Conservation (phyloP, 2,797 vertebrate species). For the Cossypha heuglini region DNA sequence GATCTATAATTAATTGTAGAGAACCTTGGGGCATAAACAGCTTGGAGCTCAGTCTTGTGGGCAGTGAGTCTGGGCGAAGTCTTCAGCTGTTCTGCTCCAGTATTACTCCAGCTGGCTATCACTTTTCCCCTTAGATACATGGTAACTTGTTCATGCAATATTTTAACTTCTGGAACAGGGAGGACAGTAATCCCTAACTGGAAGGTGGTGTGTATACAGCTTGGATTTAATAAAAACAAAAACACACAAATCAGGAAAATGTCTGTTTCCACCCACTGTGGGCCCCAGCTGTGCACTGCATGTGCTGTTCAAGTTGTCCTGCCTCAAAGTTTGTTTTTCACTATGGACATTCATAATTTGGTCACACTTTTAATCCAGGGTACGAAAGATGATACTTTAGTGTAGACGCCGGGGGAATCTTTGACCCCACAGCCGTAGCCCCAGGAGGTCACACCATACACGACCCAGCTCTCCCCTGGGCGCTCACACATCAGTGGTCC, state of each 20-base stretch:
- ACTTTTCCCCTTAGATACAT: neutral
- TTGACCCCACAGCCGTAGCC: constrained; percentile 91
- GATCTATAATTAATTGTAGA: neutral
- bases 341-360: constrained; percentile 58
- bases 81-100: neutral
- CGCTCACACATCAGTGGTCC: constrained; percentile 92
- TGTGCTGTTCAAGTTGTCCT: neutral
- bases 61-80: neutral
- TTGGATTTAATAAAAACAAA: neutral
- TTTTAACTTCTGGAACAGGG: neutral
- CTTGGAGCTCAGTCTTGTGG: neutral
- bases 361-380: constrained; percentile 91
- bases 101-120: neutral
- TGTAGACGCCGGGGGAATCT: constrained; percentile 93
- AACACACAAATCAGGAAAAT: neutral
- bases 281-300: neutral
- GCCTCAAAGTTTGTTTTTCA: neutral
- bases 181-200: neutral
- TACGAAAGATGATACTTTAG: constrained; percentile 91
- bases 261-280: neutral
- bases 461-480: constrained; percentile 85
- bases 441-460: constrained; percentile 98
- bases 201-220: neutral
- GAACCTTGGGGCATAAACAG: neutral
- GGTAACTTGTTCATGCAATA: neutral